Percentiles rank a stretch among this genome's conserved stretches.
Evolutionary conservation across 1,140 invertebrate species (phyloP).

Genomic region (Cydia fagiglandana): DNA sequence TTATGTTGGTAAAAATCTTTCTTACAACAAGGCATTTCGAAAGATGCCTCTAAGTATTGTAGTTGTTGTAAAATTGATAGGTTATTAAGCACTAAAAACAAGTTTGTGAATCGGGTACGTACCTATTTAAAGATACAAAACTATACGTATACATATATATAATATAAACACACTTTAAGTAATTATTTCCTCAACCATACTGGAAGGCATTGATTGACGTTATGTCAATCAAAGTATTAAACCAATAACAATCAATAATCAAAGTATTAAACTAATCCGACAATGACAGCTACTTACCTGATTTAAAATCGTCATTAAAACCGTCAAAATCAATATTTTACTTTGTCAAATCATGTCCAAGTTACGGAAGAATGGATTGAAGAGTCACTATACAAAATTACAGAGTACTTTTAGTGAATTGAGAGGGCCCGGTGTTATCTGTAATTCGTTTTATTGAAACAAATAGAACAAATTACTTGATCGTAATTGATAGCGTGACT

Average conservation of each 20-base stretch:
- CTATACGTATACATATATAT: no score
- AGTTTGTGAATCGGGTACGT: no score
- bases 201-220: background rate
- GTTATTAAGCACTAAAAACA: no score
- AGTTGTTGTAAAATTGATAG: no score
- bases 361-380: constrained; percentile 17
- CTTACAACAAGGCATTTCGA: no score
- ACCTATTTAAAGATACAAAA: no score
- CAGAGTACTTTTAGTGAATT: background rate
- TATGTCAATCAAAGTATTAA: background rate
- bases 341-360: background rate
- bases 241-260: background rate
- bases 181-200: background rate
- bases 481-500: constrained; percentile 13
- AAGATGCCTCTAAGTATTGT: no score
- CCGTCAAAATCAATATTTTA: constrained; percentile 26
- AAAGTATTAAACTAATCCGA: background rate
- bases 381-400: background rate
- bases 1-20: no score
- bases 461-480: constrained; percentile 2
- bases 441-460: constrained; percentile 3
- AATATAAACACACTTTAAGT: no score
- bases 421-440: background rate
- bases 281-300: background rate
- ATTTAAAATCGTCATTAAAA: background rate